These are phyloP conservation scores for Cryptus viduatorius DNA, from an alignment of 2,888 invertebrate genomes.

Conservation along the genomic window DNA sequence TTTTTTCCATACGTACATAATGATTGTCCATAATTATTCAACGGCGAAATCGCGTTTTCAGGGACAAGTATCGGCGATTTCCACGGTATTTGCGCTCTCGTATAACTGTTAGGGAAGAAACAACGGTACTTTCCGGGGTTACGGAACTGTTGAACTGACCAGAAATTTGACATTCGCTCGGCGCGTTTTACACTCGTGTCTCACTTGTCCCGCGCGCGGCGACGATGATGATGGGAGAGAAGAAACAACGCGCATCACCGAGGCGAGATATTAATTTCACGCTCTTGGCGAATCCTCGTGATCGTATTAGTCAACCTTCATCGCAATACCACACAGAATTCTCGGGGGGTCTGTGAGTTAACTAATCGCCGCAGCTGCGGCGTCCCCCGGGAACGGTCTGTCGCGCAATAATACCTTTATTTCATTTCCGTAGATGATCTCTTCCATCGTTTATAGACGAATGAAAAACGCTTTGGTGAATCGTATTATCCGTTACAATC, in stretches of 20 bases:
- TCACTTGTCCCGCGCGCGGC: background rate
- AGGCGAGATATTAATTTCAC: slow-evolving; percentile 65
- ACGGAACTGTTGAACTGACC: slow-evolving; percentile 40
- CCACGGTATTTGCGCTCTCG: slow-evolving; percentile 3
- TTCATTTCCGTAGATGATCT: slow-evolving; percentile 50
- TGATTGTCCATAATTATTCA: slow-evolving; percentile 43
- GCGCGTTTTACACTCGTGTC: background rate
- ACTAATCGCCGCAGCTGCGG: slow-evolving; percentile 51
- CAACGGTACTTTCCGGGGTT: slow-evolving; percentile 39
- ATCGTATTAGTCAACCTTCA: slow-evolving; percentile 67
- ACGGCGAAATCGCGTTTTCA: background rate
- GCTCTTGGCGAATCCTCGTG: slow-evolving; percentile 63
- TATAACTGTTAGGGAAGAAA: slow-evolving; percentile 10
- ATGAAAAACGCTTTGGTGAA: too few relatives aligned
- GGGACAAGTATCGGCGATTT: slow-evolving; percentile 15
- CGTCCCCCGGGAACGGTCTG: slow-evolving; percentile 13
- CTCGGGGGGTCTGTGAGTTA: slow-evolving; percentile 4
- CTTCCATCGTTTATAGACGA: slow-evolving; percentile 2
- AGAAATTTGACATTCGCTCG: slow-evolving; percentile 61
- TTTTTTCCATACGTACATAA: slow-evolving; percentile 48
- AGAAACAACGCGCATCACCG: slow-evolving; percentile 51
- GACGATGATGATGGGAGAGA: background rate
- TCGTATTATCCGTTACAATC: too few relatives aligned
- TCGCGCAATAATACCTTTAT: slow-evolving; percentile 60
- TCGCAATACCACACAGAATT: slow-evolving; percentile 46